A percentile compares a stretch with the other conserved stretches of the same genome.
These are phyloP conservation scores for Trididemnum miniatum DNA, from an alignment of 23 tunicate genomes.

Conservation along the genomic window DNA sequence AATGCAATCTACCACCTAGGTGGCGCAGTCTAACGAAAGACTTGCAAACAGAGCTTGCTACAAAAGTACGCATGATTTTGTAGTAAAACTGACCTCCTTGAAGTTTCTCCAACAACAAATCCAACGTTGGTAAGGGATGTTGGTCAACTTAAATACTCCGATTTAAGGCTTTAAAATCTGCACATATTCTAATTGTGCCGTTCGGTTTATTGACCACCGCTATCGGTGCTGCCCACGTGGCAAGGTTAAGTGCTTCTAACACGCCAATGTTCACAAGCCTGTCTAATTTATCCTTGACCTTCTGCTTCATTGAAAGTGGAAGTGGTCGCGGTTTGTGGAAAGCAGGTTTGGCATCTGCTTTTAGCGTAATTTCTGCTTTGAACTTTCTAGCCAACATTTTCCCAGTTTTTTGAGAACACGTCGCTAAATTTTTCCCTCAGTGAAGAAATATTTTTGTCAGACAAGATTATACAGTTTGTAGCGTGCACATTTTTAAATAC, in stretches of 20 bases:
- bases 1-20: no score
- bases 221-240: no score
- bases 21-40: no score
- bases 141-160: background rate
- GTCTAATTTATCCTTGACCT: background rate
- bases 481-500: background rate
- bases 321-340: background rate
- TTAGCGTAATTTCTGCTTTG: background rate
- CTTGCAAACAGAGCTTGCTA: no score
- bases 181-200: background rate
- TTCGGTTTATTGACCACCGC: background rate
- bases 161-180: background rate
- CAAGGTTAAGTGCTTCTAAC: background rate
- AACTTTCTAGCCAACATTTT: background rate
- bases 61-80: no score
- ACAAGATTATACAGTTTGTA: background rate
- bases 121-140: background rate
- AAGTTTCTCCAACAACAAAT: background rate
- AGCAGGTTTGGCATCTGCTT: background rate
- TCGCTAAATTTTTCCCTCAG: background rate
- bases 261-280: background rate
- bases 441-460: background rate
- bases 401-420: background rate
- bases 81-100: background rate
- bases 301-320: slow-evolving; percentile 5